Percentiles rank a stretch among this genome's conserved stretches.
Evolutionary conservation across 2,113 vertebrate species (phyloP).

Genomic region (Callithrix jacchus): DNA sequence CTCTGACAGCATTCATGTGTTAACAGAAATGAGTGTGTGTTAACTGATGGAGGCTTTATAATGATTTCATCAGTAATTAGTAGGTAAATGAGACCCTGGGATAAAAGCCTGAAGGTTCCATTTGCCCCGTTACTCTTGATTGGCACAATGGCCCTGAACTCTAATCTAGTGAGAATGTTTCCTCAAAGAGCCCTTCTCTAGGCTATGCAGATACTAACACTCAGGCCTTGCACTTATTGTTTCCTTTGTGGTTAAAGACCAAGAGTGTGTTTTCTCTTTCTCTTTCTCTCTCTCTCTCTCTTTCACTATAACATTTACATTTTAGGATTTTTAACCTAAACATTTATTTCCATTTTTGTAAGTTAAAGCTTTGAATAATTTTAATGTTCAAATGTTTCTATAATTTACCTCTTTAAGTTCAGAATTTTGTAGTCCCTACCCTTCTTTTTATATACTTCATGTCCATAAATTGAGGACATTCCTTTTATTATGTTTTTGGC

Average conservation of each 20-base stretch:
- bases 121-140: slow-evolving; percentile 33
- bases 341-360: neutral
- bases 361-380: neutral
- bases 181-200: neutral
- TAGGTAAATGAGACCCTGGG: slow-evolving; percentile 41
- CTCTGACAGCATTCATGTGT: slow-evolving; percentile 51
- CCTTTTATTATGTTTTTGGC: neutral
- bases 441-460: neutral
- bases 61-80: slow-evolving; percentile 65
- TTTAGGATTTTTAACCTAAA: neutral
- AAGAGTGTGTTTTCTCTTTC: neutral
- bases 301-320: neutral
- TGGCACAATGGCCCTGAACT: slow-evolving; percentile 28
- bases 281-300: neutral
- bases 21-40: slow-evolving; percentile 54
- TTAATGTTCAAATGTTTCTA: neutral
- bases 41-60: slow-evolving; percentile 31
- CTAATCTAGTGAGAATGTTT: neutral
- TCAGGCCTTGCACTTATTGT: neutral
- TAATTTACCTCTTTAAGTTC: neutral
- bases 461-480: neutral
- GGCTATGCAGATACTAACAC: neutral
- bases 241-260: neutral
- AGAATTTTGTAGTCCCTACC: neutral
- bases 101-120: slow-evolving; percentile 49